These are phyloP conservation scores for Plutella xylostella DNA, from an alignment of 2,888 invertebrate species.

Conservation along the genomic window DNA sequence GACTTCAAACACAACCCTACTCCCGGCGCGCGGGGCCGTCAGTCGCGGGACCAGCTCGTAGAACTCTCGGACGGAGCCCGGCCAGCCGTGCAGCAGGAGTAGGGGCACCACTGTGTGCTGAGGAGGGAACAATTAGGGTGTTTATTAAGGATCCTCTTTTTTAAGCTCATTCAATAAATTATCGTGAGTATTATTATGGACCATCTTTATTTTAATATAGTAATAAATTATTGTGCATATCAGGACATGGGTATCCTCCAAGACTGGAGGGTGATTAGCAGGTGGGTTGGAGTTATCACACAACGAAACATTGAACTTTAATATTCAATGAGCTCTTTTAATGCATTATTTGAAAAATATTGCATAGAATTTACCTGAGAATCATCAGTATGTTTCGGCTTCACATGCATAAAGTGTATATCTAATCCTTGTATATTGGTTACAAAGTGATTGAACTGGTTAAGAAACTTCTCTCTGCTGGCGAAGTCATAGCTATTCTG, in stretches of 20 bases:
- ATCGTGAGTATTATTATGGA: too few species aligned
- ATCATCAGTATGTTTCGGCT: slow-evolving; percentile 42
- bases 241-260: too few species aligned
- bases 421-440: slow-evolving; percentile 79
- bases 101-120: slow-evolving; percentile 73
- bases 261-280: too few species aligned
- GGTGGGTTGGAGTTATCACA: too few species aligned
- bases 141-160: too few species aligned
- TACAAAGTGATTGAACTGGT: slow-evolving; percentile 75
- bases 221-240: too few species aligned
- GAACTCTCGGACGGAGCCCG: slow-evolving; percentile 81
- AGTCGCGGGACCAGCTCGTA: slow-evolving; percentile 73
- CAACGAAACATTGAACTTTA: too few species aligned
- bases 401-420: slow-evolving; percentile 77
- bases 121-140: too few species aligned
- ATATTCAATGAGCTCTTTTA: too few species aligned
- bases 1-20: slow-evolving; percentile 71
- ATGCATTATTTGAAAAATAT: not conserved
- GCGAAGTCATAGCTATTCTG: slow-evolving; percentile 74
- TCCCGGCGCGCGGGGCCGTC: slow-evolving; percentile 32
- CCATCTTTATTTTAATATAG: too few species aligned
- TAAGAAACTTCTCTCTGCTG: slow-evolving; percentile 70
- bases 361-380: slow-evolving; percentile 9
- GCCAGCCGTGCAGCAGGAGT: slow-evolving; percentile 83
- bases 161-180: too few species aligned